Evolutionary conservation across 2,888 invertebrate species (phyloP).

Genomic region (Hetaerina titia): DNA sequence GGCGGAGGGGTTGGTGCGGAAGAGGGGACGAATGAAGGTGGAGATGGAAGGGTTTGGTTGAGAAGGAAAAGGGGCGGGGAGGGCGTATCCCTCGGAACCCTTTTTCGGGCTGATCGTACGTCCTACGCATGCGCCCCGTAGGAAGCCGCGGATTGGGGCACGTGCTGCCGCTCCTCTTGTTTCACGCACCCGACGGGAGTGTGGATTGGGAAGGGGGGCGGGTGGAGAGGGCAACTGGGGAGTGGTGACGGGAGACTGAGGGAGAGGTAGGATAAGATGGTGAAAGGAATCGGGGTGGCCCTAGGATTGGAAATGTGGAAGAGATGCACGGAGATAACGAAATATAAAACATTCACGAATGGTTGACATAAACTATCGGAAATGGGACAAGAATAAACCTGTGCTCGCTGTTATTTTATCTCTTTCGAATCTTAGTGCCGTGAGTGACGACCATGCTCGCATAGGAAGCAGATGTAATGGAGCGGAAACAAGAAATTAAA

Average conservation of each 20-base stretch:
- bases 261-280: not conserved
- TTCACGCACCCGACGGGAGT: not conserved
- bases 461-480: too few species aligned
- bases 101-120: conserved; percentile 12
- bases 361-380: not conserved
- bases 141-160: conserved; percentile 38
- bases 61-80: conserved; percentile 1
- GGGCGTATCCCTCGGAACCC: conserved; percentile 58
- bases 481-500: too few species aligned
- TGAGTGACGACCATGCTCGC: too few species aligned
- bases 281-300: not conserved
- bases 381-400: not conserved
- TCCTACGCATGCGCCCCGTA: conserved; percentile 42
- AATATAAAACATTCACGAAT: not conserved
- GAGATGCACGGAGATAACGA: not conserved
- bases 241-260: not conserved
- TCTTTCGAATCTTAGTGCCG: too few species aligned
- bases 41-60: not conserved
- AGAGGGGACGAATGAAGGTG: not conserved
- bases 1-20: not conserved
- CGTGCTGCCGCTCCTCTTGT: not conserved
- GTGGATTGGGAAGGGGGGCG: not conserved
- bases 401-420: not conserved
- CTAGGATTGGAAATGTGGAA: not conserved
- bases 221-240: not conserved